phyloP scores from a whole-genome alignment of 2,113 vertebrate species.

The Chloebia gouldiae region DNA sequence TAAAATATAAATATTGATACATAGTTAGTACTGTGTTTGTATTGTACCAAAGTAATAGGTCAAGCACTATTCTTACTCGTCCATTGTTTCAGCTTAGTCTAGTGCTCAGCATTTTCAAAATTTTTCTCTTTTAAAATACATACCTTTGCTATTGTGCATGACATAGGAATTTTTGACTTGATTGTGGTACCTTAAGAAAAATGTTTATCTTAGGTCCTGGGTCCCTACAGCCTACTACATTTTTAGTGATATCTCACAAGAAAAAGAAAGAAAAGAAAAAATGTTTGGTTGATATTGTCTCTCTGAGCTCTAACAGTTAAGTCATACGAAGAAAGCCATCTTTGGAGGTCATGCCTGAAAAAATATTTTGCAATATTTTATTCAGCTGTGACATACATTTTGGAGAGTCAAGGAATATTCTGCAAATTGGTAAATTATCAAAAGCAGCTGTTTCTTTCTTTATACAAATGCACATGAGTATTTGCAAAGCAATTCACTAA shows the following conservation, averaged over 20 bases:
- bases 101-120: background rate
- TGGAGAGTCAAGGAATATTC: background rate
- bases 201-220: background rate
- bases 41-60: background rate
- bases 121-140: background rate
- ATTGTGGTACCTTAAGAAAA: background rate
- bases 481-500: background rate
- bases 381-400: background rate
- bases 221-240: background rate
- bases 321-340: background rate
- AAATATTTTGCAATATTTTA: background rate
- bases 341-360: background rate
- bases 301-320: background rate
- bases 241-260: background rate
- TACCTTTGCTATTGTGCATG: background rate
- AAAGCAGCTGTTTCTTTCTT: background rate
- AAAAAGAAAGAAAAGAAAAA: background rate
- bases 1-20: background rate
- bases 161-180: background rate
- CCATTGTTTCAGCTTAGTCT: background rate
- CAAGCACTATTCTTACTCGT: background rate
- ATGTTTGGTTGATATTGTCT: background rate
- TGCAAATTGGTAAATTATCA: background rate
- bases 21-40: background rate
- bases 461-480: background rate